phyloP scores from a whole-genome alignment of 2,888 invertebrate species.

The Caenorhabditis sp. region DNA sequence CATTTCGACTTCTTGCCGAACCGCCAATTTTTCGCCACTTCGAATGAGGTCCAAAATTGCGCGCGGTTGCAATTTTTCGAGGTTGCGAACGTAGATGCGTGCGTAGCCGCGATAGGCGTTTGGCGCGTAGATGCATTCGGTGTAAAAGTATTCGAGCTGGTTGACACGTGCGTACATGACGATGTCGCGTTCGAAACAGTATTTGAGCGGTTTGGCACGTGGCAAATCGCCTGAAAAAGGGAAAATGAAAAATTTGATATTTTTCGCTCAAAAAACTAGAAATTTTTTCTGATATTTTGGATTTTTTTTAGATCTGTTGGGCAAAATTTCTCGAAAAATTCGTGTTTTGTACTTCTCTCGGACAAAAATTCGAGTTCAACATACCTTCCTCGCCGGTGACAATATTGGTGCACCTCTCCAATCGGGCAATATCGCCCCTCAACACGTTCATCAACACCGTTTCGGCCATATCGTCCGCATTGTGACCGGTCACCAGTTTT shows the following conservation, averaged over 20 bases:
- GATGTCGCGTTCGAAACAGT: constrained; percentile 97
- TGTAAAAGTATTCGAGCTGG: constrained; percentile 94
- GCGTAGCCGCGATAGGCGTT: constrained; percentile 90
- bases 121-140: constrained; percentile 82
- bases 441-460: constrained; percentile 80
- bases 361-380: background rate
- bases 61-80: constrained; percentile 90
- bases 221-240: constrained; percentile 48
- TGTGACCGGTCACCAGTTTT: constrained; percentile 87
- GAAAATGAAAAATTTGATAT: background rate
- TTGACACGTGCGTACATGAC: constrained; percentile 90
- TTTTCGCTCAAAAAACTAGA: background rate
- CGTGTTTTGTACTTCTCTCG: too few species aligned
- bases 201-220: constrained; percentile 73
- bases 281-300: too few species aligned
- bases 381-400: constrained; percentile 60
- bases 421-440: constrained; percentile 87
- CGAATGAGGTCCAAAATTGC: constrained; percentile 69
- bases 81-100: constrained; percentile 80
- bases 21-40: constrained; percentile 79
- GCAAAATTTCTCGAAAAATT: too few species aligned
- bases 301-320: too few species aligned
- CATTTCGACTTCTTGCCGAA: constrained; percentile 83
- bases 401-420: constrained; percentile 54
- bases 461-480: constrained; percentile 88